Base-by-base conservation (phyloP, 2,113 vertebrate genomes). In the Neogobius melanostomus region DNA sequence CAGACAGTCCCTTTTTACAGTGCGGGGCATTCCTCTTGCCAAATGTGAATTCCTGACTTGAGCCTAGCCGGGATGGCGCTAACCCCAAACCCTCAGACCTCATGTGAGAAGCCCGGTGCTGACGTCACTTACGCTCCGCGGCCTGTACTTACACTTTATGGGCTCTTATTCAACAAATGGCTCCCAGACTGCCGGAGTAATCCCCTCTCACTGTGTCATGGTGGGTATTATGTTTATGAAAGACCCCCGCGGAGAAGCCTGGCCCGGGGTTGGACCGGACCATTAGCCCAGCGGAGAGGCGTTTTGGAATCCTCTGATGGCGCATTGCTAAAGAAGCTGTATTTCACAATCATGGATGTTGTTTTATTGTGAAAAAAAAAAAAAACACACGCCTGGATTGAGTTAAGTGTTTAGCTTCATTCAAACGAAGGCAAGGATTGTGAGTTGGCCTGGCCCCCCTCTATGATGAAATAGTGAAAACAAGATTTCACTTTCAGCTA, bases 231-330 rank as follows among this genome's bases (percentile, higher is more conserved):
- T 68, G 0, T 71, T 52, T 56, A 11, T 65, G 65, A 71, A 74
- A 21, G 66, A 72, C 67, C 67, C 65, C 83, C 49, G 62, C 51
- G 47, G 74, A 80, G 52, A 64, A 44, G n/a, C 62, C 46, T 67
- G 62, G 21, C 21, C 21, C 62, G 67, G 43, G 57, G 66, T 51
- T 69, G 47, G 11, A 60, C 46, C 28, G 3, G 28, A 36, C 28
- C 28, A 36, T 36, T 46, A 28, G 53, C 56, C 36, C 16, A 61
- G 57, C 64, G 21, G n/a, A 68, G 75, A 76, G 72, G 53, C 69
- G 77, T 63, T 0, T 51, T 47, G 36, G 64, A 63, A 47, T 61
- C 45, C 53, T 72, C 21, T 75, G 77, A 66, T 49, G 42, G 66
- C 42, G 17, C 3, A 5, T 12, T 56, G 65, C 63, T 64, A 62